Percentiles rank a stretch among this genome's conserved stretches.
phyloP scores from a whole-genome alignment of 2,113 vertebrate genomes.

The Lycocorax pyrrhopterus region DNA sequence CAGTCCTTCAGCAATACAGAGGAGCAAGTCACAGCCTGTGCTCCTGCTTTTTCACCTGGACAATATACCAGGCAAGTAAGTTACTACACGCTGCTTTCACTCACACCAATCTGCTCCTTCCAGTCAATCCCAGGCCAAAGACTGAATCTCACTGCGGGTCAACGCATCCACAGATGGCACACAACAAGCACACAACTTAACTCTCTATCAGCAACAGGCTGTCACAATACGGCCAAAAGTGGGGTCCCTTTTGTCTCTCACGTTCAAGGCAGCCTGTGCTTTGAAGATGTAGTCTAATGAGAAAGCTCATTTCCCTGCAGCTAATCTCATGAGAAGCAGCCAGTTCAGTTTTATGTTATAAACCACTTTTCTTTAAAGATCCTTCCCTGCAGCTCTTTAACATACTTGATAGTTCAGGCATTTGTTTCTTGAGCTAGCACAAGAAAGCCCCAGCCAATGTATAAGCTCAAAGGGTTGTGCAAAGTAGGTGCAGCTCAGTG shows the following conservation, averaged over 20 bases:
- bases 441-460: background rate
- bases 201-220: background rate
- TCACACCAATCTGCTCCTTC: background rate
- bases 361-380: constrained; percentile 4
- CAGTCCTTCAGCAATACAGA: background rate
- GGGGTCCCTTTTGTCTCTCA: background rate
- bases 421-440: background rate
- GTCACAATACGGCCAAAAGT: fast-evolving
- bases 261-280: background rate
- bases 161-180: background rate
- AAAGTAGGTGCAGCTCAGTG: background rate
- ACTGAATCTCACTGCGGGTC: background rate
- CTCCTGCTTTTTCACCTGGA: background rate
- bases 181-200: background rate
- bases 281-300: background rate
- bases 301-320: background rate
- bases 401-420: background rate
- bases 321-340: background rate
- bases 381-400: background rate
- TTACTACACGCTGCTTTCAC: background rate
- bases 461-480: background rate
- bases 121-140: background rate
- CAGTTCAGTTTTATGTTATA: background rate
- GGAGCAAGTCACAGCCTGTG: background rate
- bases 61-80: background rate